A percentile compares a stretch with the other conserved stretches of the same genome.
These are phyloP conservation scores for Dione juno DNA, from an alignment of 2,888 invertebrate species.

Conservation along the genomic window DNA sequence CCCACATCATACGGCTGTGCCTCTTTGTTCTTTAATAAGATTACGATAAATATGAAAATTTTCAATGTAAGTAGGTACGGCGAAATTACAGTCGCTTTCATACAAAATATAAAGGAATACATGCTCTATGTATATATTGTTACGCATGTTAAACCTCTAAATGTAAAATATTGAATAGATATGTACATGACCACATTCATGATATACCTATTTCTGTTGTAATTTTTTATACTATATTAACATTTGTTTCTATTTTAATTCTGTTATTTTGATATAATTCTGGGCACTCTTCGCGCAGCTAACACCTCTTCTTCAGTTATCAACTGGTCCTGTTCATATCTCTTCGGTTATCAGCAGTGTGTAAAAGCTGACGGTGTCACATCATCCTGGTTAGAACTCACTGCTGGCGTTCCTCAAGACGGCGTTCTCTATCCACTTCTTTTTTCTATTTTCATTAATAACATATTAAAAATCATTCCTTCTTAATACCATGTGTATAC, in stretches of 20 bases:
- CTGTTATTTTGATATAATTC: too few relatives aligned
- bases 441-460: too few relatives aligned
- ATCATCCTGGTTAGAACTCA: too few relatives aligned
- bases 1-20: conserved; percentile 31
- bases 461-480: too few relatives aligned
- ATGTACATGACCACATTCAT: not conserved
- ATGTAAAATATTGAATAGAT: not conserved
- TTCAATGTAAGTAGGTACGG: not conserved
- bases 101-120: not conserved
- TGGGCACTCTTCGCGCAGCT: too few relatives aligned
- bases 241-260: not conserved
- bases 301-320: too few relatives aligned
- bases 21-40: conserved; percentile 34
- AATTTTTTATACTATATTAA: not conserved
- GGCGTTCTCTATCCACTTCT: too few relatives aligned
- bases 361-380: too few relatives aligned
- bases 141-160: not conserved
- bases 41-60: conserved; percentile 19
- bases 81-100: conserved; percentile 1
- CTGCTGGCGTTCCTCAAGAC: too few relatives aligned
- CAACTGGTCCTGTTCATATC: too few relatives aligned
- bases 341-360: too few relatives aligned
- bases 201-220: not conserved
- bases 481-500: too few relatives aligned
- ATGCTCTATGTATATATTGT: not conserved